A percentile compares a stretch with the other conserved stretches of the same genome.
Conservation (phyloP, 2,797 vertebrate genomes). For the Myripristis jacobus region DNA sequence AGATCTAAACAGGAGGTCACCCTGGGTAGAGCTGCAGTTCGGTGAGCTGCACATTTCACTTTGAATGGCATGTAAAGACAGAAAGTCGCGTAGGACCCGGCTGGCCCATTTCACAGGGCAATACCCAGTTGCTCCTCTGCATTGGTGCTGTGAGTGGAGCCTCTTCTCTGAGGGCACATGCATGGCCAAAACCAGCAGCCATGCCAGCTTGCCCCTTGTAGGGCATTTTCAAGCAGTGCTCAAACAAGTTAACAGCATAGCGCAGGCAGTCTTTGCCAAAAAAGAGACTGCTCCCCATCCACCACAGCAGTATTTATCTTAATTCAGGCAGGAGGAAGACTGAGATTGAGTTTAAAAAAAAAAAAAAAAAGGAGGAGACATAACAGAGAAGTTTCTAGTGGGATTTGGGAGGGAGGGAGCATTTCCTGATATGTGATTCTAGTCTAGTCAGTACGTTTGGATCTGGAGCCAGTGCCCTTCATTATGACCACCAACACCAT, state of each 20-base stretch:
- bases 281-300: neutral
- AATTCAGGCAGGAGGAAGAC: conserved; percentile 1
- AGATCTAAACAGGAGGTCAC: conserved; percentile 5
- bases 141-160: conserved; percentile 15
- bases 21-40: conserved; percentile 1
- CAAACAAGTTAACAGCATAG: conserved; percentile 32
- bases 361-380: neutral
- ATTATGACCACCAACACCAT: neutral
- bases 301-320: conserved; percentile 15
- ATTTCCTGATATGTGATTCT: neutral
- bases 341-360: too few species aligned
- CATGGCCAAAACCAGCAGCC: conserved; percentile 28
- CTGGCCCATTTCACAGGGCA: conserved; percentile 29
- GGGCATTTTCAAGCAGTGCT: conserved; percentile 24
- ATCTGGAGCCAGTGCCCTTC: conserved; percentile 6
- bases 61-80: conserved; percentile 13
- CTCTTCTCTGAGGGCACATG: conserved; percentile 32
- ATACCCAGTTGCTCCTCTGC: conserved; percentile 14
- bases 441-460: neutral
- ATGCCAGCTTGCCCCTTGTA: conserved; percentile 42
- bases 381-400: neutral
- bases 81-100: conserved; percentile 9
- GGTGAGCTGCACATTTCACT: conserved; percentile 28
- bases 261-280: conserved; percentile 27
- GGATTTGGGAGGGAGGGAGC: neutral